These are phyloP conservation scores for Trachops cirrhosus DNA, from an alignment of 2,797 vertebrate species.

Conservation along the genomic window DNA sequence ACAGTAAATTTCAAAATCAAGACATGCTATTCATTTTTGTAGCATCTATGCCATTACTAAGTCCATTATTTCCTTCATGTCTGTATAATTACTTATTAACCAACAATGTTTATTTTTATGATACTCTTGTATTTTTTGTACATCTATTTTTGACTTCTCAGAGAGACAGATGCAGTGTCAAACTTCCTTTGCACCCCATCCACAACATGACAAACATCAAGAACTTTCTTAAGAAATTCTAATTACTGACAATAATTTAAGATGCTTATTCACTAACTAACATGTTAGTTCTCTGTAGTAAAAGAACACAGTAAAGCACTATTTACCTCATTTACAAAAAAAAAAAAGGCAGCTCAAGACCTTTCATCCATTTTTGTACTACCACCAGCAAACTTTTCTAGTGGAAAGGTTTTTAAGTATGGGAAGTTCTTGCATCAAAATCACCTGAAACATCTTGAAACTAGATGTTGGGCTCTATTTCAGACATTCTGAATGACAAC, in stretches of 20 bases:
- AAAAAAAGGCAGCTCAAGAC: too few species aligned
- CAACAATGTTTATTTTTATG: not conserved
- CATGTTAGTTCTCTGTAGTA: not conserved
- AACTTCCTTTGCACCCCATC: not conserved
- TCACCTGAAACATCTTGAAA: not conserved
- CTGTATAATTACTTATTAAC: not conserved
- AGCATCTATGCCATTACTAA: not conserved
- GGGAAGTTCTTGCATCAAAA: not conserved
- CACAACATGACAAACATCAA: not conserved
- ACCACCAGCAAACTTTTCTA: not conserved
- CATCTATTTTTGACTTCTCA: not conserved
- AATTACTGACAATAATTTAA: not conserved
- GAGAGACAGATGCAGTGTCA: not conserved
- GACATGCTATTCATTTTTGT: not conserved
- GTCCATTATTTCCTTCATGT: not conserved
- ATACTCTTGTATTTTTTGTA: not conserved
- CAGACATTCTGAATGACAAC: not conserved
- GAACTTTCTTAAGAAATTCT: conserved; percentile 11
- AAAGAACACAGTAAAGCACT: not conserved
- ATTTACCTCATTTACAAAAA: not conserved
- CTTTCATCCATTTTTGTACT: not conserved
- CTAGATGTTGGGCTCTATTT: not conserved
- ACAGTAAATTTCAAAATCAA: not conserved
- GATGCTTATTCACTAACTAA: not conserved
- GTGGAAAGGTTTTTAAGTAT: not conserved